phyloP scores from a whole-genome alignment of 2,888 invertebrate species.

The Seira sanloemensis region DNA sequence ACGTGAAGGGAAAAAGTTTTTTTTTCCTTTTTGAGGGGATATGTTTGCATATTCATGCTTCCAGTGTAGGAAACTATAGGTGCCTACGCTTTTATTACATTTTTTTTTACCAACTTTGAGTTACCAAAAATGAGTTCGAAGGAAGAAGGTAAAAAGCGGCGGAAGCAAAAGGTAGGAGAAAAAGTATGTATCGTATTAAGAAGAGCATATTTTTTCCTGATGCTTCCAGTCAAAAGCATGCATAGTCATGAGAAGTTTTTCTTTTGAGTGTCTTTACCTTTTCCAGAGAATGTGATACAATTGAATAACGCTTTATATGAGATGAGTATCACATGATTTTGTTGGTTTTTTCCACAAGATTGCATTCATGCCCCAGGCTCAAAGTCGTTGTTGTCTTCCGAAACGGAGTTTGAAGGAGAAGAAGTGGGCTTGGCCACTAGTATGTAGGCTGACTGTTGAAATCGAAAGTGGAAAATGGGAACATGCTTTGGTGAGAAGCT shows the following conservation, averaged over 20 bases:
- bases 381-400: background rate
- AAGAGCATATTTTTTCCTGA: background rate
- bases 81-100: background rate
- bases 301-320: background rate
- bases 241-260: background rate
- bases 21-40: background rate
- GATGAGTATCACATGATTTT: background rate
- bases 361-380: conserved; percentile 9
- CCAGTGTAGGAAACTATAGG: background rate
- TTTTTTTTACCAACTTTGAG: background rate
- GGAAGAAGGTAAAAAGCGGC: background rate
- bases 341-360: conserved; percentile 2
- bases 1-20: background rate
- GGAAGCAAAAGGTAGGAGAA: background rate
- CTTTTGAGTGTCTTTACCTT: background rate
- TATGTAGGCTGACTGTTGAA: too few relatives aligned
- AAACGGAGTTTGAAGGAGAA: background rate
- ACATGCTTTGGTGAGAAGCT: background rate
- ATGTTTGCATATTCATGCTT: conserved; percentile 13
- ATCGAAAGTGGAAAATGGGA: background rate
- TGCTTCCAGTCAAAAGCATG: conserved; percentile 10
- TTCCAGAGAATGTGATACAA: background rate
- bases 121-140: background rate
- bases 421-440: too few relatives aligned
- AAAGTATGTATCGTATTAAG: background rate